Conservation (phyloP, 2,113 vertebrate species). For the Campylomormyrus numenius region DNA sequence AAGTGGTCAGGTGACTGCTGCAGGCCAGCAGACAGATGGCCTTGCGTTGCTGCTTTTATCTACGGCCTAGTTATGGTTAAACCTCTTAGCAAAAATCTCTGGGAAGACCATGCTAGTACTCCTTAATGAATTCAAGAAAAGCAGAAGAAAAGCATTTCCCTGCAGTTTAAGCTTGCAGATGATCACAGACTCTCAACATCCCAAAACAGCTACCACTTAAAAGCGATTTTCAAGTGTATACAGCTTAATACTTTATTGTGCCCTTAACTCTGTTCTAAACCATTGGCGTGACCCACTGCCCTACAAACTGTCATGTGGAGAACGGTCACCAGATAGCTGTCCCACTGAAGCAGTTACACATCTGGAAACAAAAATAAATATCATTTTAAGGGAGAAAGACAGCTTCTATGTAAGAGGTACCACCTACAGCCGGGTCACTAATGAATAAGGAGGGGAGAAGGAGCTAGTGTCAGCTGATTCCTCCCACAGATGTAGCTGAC, state of each 20-base stretch:
- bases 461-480: slow-evolving; percentile 36
- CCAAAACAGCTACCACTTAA: not conserved
- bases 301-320: not conserved
- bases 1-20: not conserved
- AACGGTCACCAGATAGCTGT: not conserved
- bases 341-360: slow-evolving; percentile 10
- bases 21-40: not conserved
- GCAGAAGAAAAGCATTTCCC: not conserved
- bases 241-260: not conserved
- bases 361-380: not conserved
- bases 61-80: not conserved
- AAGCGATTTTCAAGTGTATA: not conserved
- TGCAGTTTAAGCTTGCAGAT: not conserved
- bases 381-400: not conserved
- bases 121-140: not conserved
- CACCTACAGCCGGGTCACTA: not conserved
- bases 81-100: not conserved
- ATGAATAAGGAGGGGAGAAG: not conserved
- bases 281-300: not conserved
- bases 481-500: slow-evolving; percentile 21
- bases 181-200: not conserved
- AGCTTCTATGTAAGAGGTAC: not conserved
- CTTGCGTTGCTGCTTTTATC: not conserved
- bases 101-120: not conserved
- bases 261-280: not conserved